Evolutionary conservation across 2,888 invertebrate species (phyloP), one percentile per base, ranked within the genome.

Genomic region (Oscheius sp.): DNA sequence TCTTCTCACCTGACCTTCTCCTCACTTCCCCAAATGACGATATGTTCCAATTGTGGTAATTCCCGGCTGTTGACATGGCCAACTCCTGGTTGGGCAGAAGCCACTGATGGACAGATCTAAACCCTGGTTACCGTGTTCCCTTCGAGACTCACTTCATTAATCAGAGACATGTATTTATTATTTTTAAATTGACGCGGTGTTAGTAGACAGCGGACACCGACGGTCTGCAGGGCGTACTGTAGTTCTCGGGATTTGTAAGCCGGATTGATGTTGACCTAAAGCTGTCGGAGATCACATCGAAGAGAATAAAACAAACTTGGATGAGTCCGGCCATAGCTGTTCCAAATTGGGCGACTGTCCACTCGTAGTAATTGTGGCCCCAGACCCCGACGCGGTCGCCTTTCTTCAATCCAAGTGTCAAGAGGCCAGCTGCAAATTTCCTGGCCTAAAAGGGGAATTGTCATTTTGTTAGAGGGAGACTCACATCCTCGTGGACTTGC

Each of bases 351-450:
- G 92, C 90, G 0, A 94, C 83, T 74, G 93, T 91, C 95, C 95
- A 95, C 86, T 94, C 93, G 61, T 92, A 88, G 68, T 80, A 78
- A 89, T 94, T 95, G 0, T 94, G 93, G 0, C 93, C 92, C 93
- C 93, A 94, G n/a, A 95, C 90, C 0, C 93, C 94, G 1, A 95
- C 87, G 9, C 93, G 89, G 85, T 95, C 94, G 0, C 94, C 94
- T 29, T 89, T 91, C 72, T 92, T 88, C 21, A 94, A 85, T 0
- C 94, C 94, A 18, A 93, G 84, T 27, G 91, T 91, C 18, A 91
- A 82, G 0, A 95, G 90, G 0, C 93, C 93, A 0, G 93, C 92
- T 0, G 93, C 94, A 2, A 94, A 85, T 66, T 90, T 90, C 86
- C 94, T 92, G 0, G 92, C 92, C 91, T 93, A 75, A 72, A 76